These are phyloP conservation scores for Drosophila macrospina DNA, from an alignment of 2,888 invertebrate species.

Conservation along the genomic window DNA sequence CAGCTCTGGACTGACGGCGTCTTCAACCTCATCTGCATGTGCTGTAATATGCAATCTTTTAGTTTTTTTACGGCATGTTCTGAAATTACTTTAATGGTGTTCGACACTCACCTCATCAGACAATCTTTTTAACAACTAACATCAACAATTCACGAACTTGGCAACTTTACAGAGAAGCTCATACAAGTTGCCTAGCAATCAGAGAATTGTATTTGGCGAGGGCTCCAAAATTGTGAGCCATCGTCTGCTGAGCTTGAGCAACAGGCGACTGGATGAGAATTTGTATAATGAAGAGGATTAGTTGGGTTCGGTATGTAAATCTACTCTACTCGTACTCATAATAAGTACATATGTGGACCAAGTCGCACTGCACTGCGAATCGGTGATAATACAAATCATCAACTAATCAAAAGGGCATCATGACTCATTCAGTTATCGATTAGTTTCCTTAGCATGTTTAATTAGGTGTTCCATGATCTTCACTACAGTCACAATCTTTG, in stretches of 20 bases:
- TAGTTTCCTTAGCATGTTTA: constrained; percentile 25
- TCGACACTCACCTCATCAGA: constrained; percentile 19
- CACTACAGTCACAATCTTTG: constrained; percentile 11
- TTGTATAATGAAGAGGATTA: constrained; percentile 72
- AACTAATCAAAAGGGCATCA: constrained; percentile 19
- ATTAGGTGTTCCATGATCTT: constrained; percentile 12
- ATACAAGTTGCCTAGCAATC: constrained; percentile 42
- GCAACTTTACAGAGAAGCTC: constrained; percentile 58
- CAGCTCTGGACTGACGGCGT: constrained; percentile 19
- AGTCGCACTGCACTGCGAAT: constrained; percentile 19
- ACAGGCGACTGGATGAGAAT: constrained; percentile 69
- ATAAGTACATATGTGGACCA: not conserved
- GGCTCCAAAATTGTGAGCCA: constrained; percentile 71
- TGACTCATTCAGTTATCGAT: constrained; percentile 11
- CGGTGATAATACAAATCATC: constrained; percentile 36
- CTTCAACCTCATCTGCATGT: constrained; percentile 52
- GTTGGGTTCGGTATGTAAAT: constrained; percentile 63
- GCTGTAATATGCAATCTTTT: constrained; percentile 38
- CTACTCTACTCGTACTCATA: not conserved
- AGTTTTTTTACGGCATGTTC: constrained; percentile 44
- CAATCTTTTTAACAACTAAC: constrained; percentile 11
- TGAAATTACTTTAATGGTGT: constrained; percentile 33
- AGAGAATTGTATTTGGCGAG: constrained; percentile 69
- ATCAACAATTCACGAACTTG: constrained; percentile 26
- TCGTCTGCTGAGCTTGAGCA: constrained; percentile 31